These are phyloP conservation scores for Eciton burchellii DNA, from an alignment of 1,140 invertebrate genomes.

Conservation along the genomic window DNA sequence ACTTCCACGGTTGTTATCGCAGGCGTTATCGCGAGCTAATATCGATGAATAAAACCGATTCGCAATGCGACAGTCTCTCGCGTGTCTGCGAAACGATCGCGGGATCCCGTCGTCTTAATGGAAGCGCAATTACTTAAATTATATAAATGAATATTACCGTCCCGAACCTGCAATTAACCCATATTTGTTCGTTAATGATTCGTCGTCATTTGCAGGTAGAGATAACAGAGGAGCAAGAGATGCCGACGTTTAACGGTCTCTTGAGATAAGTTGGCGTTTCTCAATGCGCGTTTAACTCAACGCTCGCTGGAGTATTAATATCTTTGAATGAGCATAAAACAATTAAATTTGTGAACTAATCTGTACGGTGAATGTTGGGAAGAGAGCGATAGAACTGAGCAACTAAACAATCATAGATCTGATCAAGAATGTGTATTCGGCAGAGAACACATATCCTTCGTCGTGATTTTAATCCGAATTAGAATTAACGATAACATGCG, in stretches of 20 bases:
- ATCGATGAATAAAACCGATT: slow-evolving; percentile 34
- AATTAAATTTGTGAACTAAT: slow-evolving; percentile 14
- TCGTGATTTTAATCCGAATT: slow-evolving; percentile 22
- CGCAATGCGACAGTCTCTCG: slow-evolving; percentile 22
- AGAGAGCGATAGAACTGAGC: neutral
- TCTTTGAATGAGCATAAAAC: neutral
- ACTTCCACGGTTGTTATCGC: slow-evolving; percentile 26
- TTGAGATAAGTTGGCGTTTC: slow-evolving; percentile 20
- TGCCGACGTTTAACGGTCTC: neutral
- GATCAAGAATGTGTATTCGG: neutral
- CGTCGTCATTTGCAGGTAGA: neutral
- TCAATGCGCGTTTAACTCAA: neutral
- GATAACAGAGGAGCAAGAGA: slow-evolving; percentile 8
- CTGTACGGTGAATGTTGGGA: neutral
- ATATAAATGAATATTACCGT: slow-evolving; percentile 54
- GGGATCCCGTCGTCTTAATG: slow-evolving; percentile 48
- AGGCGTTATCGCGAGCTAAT: slow-evolving; percentile 4
- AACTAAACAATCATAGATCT: neutral
- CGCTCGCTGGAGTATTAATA: neutral
- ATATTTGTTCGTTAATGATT: slow-evolving; percentile 42
- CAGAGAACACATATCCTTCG: neutral
- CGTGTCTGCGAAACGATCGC: slow-evolving; percentile 30
- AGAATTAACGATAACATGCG: slow-evolving; percentile 16
- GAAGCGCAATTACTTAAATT: slow-evolving; percentile 53
- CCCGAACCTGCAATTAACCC: slow-evolving; percentile 42